Conservation (phyloP, 92 coral and sea anemone genomes). For the Metridium senile region DNA sequence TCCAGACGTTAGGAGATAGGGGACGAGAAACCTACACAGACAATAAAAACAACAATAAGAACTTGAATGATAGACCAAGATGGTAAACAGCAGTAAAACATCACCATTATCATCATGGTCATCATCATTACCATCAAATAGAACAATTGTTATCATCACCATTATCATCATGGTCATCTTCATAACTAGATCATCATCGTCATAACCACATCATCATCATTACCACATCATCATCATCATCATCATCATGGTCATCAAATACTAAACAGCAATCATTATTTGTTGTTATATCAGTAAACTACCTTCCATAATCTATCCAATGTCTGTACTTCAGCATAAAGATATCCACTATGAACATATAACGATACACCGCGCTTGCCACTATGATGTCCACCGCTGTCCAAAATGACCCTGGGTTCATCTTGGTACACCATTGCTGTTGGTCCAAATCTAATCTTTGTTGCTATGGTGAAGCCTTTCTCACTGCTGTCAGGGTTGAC, state of each 20-base stretch:
- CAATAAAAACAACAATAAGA: too few species aligned
- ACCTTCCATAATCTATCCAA: conserved; percentile 88
- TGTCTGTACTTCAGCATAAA: conserved; percentile 75
- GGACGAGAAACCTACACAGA: conserved; percentile 56
- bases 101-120: not conserved
- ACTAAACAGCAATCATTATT: too few species aligned
- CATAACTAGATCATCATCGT: too few species aligned
- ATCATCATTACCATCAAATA: not conserved
- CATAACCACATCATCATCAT: too few species aligned
- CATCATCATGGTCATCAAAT: too few species aligned
- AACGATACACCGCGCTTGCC: conserved; percentile 86
- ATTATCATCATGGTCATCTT: conserved; percentile 7
- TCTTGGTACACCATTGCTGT: conserved; percentile 37
- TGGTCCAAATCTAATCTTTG: conserved; percentile 64
- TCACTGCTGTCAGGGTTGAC: conserved; percentile 65
- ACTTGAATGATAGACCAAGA: too few species aligned
- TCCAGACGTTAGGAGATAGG: conserved; percentile 58
- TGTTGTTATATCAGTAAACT: too few species aligned
- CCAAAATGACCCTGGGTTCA: conserved; percentile 80
- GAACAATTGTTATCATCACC: not conserved
- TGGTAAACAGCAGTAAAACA: too few species aligned
- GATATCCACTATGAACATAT: conserved; percentile 61
- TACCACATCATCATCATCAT: too few species aligned
- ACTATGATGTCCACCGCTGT: conserved; percentile 84
- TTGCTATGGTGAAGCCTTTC: conserved; percentile 77